Evolutionary conservation across 2,113 vertebrate genomes (phyloP), one percentile per base, ranked within the genome.

Genomic region (Pseudorasbora parva): DNA sequence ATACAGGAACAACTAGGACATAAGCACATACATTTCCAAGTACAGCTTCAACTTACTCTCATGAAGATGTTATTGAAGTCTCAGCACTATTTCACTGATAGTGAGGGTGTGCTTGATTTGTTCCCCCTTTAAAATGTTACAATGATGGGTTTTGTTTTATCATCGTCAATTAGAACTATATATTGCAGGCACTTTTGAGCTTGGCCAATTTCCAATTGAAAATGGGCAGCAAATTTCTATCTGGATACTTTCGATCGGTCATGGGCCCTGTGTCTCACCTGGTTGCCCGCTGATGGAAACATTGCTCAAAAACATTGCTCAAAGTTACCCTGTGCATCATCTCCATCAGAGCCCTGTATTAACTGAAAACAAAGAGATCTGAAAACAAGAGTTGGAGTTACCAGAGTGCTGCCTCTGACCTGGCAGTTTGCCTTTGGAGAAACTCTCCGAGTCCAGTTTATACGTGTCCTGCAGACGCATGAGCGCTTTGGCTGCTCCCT

Each of bases 381-480:
- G 17, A 7, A 23, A 59, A 25, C 45, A 62, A 62, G 27, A 57
- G 37, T 10, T 17, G 14, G 12, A 43, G 82, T 84, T 84, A 84
- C 60, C 74, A 4, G 74, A 56, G 49, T 11, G 10, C 19, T 62
- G 57, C 4, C 33, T 49, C 57, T 69, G 88, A 97, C 98, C 98
- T 93, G 97, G 97, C 64, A 99, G 91, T 49, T 94, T 95, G 30
- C 97, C 98, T 87, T 93, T 95, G 71, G 97, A 95, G 66, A 99
- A 97, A 0, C 92, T 97, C 81, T 97, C 97, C 0, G 98, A 88
- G 88, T 99, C 98, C 90, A 99, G 95, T 77, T 94, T 96, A 68
- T 99, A 99, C 0, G 98, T 99, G 93, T 99, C 97, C 91, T 99
- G 98, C 82, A 99, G 95, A 21, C 97, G 96, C 97, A 99, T 97